phyloP scores from a whole-genome alignment of 2,113 vertebrate species.

The Neotoma lepida region DNA sequence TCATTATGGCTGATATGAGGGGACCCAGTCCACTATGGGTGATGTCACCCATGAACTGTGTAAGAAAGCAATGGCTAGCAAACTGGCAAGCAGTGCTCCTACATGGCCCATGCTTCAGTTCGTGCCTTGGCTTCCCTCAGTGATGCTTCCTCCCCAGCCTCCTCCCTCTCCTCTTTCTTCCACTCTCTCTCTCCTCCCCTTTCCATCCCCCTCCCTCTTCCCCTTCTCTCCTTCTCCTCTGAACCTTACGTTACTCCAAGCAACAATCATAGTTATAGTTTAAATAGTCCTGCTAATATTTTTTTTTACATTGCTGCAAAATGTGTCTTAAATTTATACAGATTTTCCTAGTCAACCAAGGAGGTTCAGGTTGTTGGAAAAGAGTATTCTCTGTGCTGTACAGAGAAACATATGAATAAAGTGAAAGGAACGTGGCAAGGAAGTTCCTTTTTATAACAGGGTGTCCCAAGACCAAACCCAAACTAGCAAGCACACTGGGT shows the following conservation, averaged over 20 bases:
- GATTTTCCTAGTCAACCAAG: background rate
- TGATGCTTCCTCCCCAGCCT: background rate
- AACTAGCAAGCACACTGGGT: background rate
- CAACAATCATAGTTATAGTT: background rate
- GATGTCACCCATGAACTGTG: background rate
- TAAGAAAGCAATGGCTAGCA: background rate
- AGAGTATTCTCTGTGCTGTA: background rate
- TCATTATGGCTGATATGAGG: background rate
- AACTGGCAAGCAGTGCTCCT: background rate
- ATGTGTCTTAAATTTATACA: background rate
- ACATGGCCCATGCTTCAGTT: background rate
- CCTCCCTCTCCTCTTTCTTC: background rate
- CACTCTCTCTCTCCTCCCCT: background rate
- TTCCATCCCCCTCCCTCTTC: background rate
- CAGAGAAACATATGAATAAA: background rate
- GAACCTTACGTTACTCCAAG: background rate
- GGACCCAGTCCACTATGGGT: too few species aligned
- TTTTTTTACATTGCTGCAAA: background rate
- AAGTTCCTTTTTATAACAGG: background rate
- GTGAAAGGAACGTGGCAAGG: background rate
- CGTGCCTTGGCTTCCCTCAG: background rate
- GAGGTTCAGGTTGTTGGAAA: background rate
- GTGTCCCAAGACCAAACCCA: background rate
- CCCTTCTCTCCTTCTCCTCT: background rate
- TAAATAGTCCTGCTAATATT: background rate